Evolutionary conservation across 2,797 vertebrate species (phyloP), one percentile per base, ranked within the genome.

Genomic region (Nyctibius grandis): DNA sequence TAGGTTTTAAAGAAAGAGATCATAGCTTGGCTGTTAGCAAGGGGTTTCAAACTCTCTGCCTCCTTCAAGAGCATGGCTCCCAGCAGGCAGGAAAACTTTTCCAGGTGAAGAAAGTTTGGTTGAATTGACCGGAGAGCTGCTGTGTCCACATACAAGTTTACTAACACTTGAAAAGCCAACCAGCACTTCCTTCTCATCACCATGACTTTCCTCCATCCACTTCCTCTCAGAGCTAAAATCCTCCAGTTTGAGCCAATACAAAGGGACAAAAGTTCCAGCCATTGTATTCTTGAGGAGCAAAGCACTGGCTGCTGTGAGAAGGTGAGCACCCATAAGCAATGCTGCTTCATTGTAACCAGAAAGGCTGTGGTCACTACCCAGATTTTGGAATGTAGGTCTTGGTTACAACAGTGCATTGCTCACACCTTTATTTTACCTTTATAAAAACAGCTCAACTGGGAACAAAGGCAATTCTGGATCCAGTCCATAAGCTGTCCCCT

Each of bases 221-320:
- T 59, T 70, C 15, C 5, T 12, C 31, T 53, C 28, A 40, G 38
- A 68, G 29, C 6, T 68, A 75, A 89, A 93, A 67, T 6, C 68
- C 34, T 61, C 42, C 33, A 38, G 10, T 61, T 42, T 64, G 45
- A 93, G 38, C 21, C 22, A 47, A 88, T 16, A n/a, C 9, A 68
- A 88, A 61, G 9, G 12, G 23, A 36, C 0, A 0, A 85, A 82
- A 2, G 2, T 20, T 68, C 17, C 57, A 45, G 12, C 13, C 1
- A 13, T 42, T 84, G 60, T 38, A 44, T 18, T 84, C 12, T n/a
- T 42, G 20, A 11, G 28, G 15, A 78, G 28, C 21, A n/a, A 22
- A 56, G 54, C 20, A n/a, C 20, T n/a, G 33, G 19, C 54, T 56
- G 54, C 33, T 56, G 20, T n/a, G 54, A 56, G 51, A 31, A 53